phyloP scores from a whole-genome alignment of 2,797 vertebrate genomes.

The Brotula barbata region DNA sequence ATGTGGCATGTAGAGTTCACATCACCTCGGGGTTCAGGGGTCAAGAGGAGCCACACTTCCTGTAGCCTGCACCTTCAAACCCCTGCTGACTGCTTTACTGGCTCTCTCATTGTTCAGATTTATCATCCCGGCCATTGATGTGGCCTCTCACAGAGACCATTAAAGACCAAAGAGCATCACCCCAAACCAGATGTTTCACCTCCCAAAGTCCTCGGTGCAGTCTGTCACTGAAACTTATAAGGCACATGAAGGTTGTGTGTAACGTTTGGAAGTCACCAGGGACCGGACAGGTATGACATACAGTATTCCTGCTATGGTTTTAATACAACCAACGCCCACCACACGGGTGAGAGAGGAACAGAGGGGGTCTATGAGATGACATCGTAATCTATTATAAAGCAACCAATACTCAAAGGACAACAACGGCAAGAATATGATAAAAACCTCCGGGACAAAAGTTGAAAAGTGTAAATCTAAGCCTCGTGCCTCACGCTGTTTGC shows the following conservation, averaged over 20 bases:
- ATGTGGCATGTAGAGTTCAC: conserved; percentile 44
- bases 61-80: conserved; percentile 58
- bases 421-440: no score
- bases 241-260: conserved; percentile 46
- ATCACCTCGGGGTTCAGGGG: conserved; percentile 68
- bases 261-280: conserved; percentile 39
- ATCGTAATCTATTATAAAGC: not conserved
- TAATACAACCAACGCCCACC: conserved; percentile 25
- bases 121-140: conserved; percentile 74
- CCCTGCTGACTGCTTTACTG: conserved; percentile 73
- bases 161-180: conserved; percentile 77
- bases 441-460: not conserved
- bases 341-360: no score
- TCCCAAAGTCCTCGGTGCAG: conserved; percentile 44
- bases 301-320: conserved; percentile 37
- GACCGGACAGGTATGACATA: no score
- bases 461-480: no score
- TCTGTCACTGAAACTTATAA: conserved; percentile 54
- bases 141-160: conserved; percentile 66
- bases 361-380: no score
- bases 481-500: no score
- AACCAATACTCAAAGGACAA: not conserved
- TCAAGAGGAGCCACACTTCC: conserved; percentile 78
- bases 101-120: conserved; percentile 75
- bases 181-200: conserved; percentile 77